Percentiles rank a stretch among this genome's conserved stretches.
Conservation (phyloP, 1,140 invertebrate genomes). For the Anadara kagoshimensis region DNA sequence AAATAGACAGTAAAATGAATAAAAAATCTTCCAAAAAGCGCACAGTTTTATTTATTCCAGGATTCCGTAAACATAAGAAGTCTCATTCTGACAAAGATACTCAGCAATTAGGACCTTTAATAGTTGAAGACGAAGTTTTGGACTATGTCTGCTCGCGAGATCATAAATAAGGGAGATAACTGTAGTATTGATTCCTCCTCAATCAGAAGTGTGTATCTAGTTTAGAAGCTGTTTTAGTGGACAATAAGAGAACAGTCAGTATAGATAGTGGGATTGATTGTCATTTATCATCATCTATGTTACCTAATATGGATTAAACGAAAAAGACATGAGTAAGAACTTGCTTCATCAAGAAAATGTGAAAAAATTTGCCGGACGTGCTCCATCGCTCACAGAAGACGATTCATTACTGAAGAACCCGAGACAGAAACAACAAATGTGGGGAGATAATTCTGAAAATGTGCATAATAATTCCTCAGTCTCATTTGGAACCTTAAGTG, state of each 20-base stretch:
- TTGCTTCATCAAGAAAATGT: neutral
- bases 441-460: neutral
- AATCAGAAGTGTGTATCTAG: constrained; percentile 29
- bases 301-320: constrained; percentile 3
- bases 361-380: constrained; percentile 18
- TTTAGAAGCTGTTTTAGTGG: constrained; percentile 15
- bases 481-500: constrained; percentile 37
- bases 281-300: neutral
- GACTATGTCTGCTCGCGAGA: neutral
- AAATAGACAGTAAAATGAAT: constrained; percentile 27
- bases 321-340: constrained; percentile 1
- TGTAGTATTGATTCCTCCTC: neutral
- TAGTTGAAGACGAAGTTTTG: constrained; percentile 2
- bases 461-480: constrained; percentile 23
- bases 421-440: neutral
- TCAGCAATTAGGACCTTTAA: neutral
- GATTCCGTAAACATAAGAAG: constrained; percentile 36
- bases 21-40: constrained; percentile 19
- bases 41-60: constrained; percentile 32
- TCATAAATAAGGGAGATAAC: neutral
- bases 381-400: constrained; percentile 42
- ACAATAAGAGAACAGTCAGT: constrained; percentile 6
- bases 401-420: constrained; percentile 31
- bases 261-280: constrained; percentile 40
- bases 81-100: neutral